A percentile compares a stretch with the other conserved stretches of the same genome.
phyloP scores from a whole-genome alignment of 2,113 vertebrate genomes.

The Zootoca vivipara region DNA sequence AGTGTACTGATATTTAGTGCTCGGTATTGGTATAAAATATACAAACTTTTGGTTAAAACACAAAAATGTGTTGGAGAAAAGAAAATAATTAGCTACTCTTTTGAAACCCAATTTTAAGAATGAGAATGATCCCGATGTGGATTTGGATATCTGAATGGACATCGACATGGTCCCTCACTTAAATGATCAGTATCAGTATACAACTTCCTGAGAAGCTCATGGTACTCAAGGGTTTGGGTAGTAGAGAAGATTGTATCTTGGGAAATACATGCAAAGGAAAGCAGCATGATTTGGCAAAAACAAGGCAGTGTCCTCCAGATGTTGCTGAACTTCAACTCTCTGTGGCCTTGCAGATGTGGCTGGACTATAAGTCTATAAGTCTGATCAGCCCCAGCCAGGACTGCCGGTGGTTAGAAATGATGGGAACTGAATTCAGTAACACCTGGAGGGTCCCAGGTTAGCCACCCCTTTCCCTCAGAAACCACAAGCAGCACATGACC shows the following conservation, averaged over 20 bases:
- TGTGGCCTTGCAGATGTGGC: too few species aligned
- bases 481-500: too few species aligned
- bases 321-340: too few species aligned
- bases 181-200: background rate
- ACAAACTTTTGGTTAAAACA: background rate
- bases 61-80: background rate
- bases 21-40: background rate
- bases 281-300: background rate
- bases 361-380: too few species aligned
- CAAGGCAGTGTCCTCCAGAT: too few species aligned
- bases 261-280: background rate
- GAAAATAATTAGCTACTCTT: background rate
- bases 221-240: background rate
- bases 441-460: too few species aligned
- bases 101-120: background rate
- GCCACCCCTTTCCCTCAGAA: too few species aligned
- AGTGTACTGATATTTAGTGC: too few species aligned
- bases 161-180: background rate
- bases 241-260: background rate
- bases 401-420: too few species aligned
- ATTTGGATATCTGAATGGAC: background rate
- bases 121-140: background rate
- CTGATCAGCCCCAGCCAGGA: too few species aligned
- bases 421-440: too few species aligned
- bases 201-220: background rate